Evolutionary conservation across 2,888 invertebrate species (phyloP).

Genomic region (Pristionchus mayeri): DNA sequence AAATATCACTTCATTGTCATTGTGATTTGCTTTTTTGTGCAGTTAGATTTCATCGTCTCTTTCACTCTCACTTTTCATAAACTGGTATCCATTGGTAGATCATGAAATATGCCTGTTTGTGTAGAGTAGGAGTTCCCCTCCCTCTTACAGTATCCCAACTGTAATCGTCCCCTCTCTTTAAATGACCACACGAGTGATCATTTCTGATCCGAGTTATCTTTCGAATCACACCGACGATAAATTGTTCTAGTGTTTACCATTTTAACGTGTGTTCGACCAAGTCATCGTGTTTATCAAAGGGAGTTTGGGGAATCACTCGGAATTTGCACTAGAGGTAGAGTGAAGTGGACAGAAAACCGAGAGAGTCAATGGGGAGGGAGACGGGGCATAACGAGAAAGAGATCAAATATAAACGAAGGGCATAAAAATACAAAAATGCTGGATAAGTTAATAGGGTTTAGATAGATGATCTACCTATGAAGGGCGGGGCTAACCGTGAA

Average conservation of each 20-base stretch:
- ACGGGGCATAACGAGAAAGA: background rate
- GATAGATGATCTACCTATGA: slow-evolving; percentile 30
- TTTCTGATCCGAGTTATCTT: slow-evolving; percentile 38
- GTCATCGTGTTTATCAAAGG: slow-evolving; percentile 36
- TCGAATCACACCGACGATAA: slow-evolving; percentile 40
- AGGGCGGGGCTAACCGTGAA: slow-evolving; percentile 44
- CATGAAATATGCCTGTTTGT: slow-evolving; percentile 1
- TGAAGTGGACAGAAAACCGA: slow-evolving; percentile 10
- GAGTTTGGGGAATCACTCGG: slow-evolving; percentile 36
- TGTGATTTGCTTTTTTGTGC: slow-evolving; percentile 32
- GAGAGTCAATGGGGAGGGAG: slow-evolving; percentile 33
- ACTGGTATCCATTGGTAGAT: slow-evolving; percentile 30
- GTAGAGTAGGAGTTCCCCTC: background rate
- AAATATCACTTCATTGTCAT: slow-evolving; percentile 27
- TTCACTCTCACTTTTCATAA: slow-evolving; percentile 35
- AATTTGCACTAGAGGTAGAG: slow-evolving; percentile 36
- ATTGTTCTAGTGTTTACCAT: background rate
- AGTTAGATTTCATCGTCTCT: background rate
- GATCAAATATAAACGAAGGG: slow-evolving; percentile 36
- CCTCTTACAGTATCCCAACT: background rate
- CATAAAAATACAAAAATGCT: slow-evolving; percentile 42
- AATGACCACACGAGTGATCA: background rate
- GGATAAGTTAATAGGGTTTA: slow-evolving; percentile 41
- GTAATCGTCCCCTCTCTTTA: background rate
- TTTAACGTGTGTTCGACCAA: background rate